Evolutionary conservation across 2,797 vertebrate species (phyloP), one percentile per base, ranked within the genome.

Genomic region (Anguilla marmorata): DNA sequence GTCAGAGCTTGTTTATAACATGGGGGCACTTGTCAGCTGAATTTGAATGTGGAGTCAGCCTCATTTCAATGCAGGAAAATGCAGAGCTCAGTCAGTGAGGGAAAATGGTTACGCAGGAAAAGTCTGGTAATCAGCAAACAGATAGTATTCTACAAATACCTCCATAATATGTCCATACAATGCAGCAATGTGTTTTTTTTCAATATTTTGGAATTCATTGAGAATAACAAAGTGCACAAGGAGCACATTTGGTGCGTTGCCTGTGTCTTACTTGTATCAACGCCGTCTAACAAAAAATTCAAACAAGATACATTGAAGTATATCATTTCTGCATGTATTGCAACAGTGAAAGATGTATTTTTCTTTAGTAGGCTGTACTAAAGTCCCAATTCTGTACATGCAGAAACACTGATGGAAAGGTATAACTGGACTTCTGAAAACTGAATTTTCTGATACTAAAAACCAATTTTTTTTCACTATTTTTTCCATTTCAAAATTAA

Each of bases 41-140:
- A 50, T 82, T 82, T 82, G 79, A 50, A 82, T 82, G 41, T 82
- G 45, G 74, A 79, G 41, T 50, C 16, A 50, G 41, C 45, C 79
- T 82, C 41, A 82, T 82, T 82, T 82, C 24, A 45, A 82, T 82
- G 45, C n/a, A 82, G 45, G 79, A 24, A 82, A 82, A 82, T 82
- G 5, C 24, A 24, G 45, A 48, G 21, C 21, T 82, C 21, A 2
- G 41, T 50, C 21, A n/a, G 79, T 82, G 27, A 2, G 79, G 41
- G 21, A 50, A 19, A 50, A 79, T 6, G 24, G 21, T 82, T 82
- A n/a, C 45, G 8, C 41, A 16, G 79, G 21, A 50, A 50, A 14
- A 80, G 21, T 21, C 76, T 9, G 37, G 37, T 2, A 80, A 24
- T 45, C 79, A 8, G 21, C 9, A 45, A 45, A 48, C 6, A 9